These are phyloP conservation scores for Bilobella aurantiaca DNA, from an alignment of 1,140 invertebrate genomes.

Conservation along the genomic window DNA sequence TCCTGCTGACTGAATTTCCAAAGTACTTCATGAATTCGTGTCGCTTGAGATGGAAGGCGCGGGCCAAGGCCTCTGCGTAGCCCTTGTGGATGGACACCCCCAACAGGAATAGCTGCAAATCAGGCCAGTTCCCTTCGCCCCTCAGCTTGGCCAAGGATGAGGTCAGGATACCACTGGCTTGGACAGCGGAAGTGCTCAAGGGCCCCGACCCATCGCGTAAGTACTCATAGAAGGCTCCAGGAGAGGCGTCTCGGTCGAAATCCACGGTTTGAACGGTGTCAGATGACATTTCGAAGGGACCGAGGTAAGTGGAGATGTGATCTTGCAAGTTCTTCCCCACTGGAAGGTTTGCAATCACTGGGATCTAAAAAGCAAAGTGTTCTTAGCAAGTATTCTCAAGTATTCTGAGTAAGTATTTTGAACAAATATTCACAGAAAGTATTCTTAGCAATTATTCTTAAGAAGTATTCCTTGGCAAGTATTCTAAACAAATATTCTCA, in stretches of 20 bases:
- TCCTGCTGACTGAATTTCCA: constrained; percentile 8
- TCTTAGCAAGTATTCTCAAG: too few species aligned
- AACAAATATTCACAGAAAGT: too few species aligned
- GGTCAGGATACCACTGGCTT: constrained; percentile 19
- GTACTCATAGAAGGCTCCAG: not conserved
- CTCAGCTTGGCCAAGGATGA: constrained; percentile 9
- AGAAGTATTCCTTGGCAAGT: too few species aligned
- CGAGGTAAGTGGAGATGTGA: constrained; percentile 35
- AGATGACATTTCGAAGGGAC: constrained; percentile 17
- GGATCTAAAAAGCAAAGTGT: constrained; percentile 32
- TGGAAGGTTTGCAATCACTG: constrained; percentile 37
- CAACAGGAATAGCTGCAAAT: constrained; percentile 17
- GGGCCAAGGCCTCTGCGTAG: constrained; percentile 14
- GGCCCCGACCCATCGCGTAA: constrained; percentile 15
- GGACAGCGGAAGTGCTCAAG: constrained; percentile 13
- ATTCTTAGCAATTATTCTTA: too few species aligned
- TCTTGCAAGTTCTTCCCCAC: constrained; percentile 44
- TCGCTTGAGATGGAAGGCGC: constrained; percentile 8
- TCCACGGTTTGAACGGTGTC: not conserved
- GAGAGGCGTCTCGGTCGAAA: constrained; percentile 16
- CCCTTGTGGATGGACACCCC: not conserved
- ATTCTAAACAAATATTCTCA: too few species aligned
- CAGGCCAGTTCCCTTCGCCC: constrained; percentile 22
- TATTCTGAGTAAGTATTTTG: too few species aligned
- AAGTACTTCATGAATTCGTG: constrained; percentile 16